A percentile compares a stretch with the other conserved stretches of the same genome.
Conservation (phyloP, 2,888 invertebrate genomes). For the Trichopoda pennipes region DNA sequence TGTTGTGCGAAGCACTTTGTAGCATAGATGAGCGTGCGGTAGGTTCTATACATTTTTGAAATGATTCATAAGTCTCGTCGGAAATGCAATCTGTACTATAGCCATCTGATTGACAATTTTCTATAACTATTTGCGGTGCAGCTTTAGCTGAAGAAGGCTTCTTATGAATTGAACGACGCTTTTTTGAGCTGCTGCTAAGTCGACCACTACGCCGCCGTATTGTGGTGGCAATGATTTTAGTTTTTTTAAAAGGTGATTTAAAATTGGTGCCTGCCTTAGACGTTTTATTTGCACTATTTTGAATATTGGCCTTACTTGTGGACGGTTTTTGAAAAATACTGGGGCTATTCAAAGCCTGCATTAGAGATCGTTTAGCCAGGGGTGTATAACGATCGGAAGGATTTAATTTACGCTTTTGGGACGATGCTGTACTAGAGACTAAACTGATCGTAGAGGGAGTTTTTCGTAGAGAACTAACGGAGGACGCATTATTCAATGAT, state of each 20-base stretch:
- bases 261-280: constrained; percentile 59
- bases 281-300: constrained; percentile 15
- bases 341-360: constrained; percentile 73
- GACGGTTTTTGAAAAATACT: constrained; percentile 69
- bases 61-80: constrained; percentile 71
- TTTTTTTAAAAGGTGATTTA: constrained; percentile 73
- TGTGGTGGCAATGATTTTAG: constrained; percentile 74
- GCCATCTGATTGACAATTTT: constrained; percentile 39
- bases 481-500: constrained; percentile 71
- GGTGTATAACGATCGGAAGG: constrained; percentile 68
- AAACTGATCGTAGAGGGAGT: constrained; percentile 72
- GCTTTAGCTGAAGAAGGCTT: constrained; percentile 11
- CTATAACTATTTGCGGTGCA: constrained; percentile 62
- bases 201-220: constrained; percentile 74
- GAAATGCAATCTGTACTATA: constrained; percentile 55
- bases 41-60: constrained; percentile 73
- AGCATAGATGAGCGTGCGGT: constrained; percentile 72
- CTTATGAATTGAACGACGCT: constrained; percentile 69
- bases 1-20: constrained; percentile 43
- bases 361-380: constrained; percentile 76
- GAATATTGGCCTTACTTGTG: constrained; percentile 29
- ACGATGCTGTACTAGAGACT: constrained; percentile 62
- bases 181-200: constrained; percentile 71
- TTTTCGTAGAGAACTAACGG: constrained; percentile 72
- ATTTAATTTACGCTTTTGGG: constrained; percentile 74